A percentile compares a stretch with the other conserved stretches of the same genome.
Evolutionary conservation across 2,888 invertebrate genomes (phyloP).

Genomic region (Salpingus planirostris): DNA sequence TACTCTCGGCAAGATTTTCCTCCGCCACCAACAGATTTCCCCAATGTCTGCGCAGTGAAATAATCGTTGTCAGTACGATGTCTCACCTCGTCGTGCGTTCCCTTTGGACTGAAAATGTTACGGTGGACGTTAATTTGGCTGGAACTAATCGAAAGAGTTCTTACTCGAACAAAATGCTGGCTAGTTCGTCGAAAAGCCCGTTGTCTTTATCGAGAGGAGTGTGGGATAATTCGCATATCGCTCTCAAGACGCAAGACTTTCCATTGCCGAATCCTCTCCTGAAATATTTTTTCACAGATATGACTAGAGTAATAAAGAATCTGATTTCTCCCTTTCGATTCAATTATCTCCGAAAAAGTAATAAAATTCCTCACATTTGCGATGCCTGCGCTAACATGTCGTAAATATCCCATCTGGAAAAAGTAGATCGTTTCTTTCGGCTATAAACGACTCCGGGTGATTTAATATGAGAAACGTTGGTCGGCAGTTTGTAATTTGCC

Average conservation of each 20-base stretch:
- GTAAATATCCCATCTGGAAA: slow-evolving; percentile 56
- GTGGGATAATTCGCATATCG: slow-evolving; percentile 58
- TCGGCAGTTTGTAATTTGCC: slow-evolving; percentile 34
- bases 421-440: slow-evolving; percentile 23
- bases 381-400: slow-evolving; percentile 52
- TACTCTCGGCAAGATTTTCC: slow-evolving; percentile 20
- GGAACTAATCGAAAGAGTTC: slow-evolving; percentile 24
- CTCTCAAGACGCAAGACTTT: slow-evolving; percentile 55
- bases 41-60: slow-evolving; percentile 46
- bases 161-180: slow-evolving; percentile 61
- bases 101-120: slow-evolving; percentile 39
- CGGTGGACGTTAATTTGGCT: neutral
- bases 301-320: neutral
- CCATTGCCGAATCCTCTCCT: slow-evolving; percentile 51
- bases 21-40: too few relatives aligned
- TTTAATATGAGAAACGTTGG: slow-evolving; percentile 21
- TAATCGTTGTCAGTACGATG: slow-evolving; percentile 39
- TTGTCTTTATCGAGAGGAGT: slow-evolving; percentile 50
- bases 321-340: neutral
- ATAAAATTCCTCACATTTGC: slow-evolving; percentile 43
- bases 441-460: slow-evolving; percentile 21
- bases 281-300: neutral
- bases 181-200: slow-evolving; percentile 56
- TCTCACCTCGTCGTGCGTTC: slow-evolving; percentile 30
- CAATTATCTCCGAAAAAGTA: neutral